phyloP scores from a whole-genome alignment of 2,797 vertebrate species.

The Streptopelia turtur region DNA sequence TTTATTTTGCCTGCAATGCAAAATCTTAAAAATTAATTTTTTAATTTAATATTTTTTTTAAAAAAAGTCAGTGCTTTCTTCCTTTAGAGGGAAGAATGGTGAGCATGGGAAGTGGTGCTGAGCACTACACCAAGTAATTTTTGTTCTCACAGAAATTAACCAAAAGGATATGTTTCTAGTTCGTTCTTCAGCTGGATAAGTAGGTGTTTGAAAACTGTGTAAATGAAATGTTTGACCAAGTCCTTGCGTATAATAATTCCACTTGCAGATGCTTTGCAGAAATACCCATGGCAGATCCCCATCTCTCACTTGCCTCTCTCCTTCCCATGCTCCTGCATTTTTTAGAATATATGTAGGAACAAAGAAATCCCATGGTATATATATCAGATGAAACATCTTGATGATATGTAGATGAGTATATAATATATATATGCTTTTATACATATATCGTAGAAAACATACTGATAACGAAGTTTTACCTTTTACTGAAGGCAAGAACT shows the following conservation, averaged over 20 bases:
- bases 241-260: slow-evolving; percentile 2
- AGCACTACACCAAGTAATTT: neutral
- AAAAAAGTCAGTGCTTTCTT: neutral
- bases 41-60: neutral
- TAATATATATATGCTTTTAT: neutral
- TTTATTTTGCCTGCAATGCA: neutral
- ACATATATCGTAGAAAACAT: neutral
- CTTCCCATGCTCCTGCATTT: neutral
- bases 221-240: slow-evolving; percentile 25
- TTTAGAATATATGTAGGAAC: slow-evolving; percentile 15
- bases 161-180: neutral
- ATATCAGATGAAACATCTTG: neutral
- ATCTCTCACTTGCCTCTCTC: slow-evolving; percentile 27
- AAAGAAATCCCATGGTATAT: slow-evolving; percentile 30
- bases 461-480: neutral
- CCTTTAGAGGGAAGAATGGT: neutral
- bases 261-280: slow-evolving; percentile 24
- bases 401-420: neutral
- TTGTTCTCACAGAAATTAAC: neutral
- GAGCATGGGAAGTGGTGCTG: neutral
- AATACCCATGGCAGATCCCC: slow-evolving; percentile 1
- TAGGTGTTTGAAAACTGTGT: neutral
- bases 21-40: neutral
- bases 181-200: slow-evolving; percentile 23
- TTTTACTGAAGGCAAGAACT: neutral